Evolutionary conservation across 2,113 vertebrate species (phyloP).

Genomic region (Larimichthys polyactis): DNA sequence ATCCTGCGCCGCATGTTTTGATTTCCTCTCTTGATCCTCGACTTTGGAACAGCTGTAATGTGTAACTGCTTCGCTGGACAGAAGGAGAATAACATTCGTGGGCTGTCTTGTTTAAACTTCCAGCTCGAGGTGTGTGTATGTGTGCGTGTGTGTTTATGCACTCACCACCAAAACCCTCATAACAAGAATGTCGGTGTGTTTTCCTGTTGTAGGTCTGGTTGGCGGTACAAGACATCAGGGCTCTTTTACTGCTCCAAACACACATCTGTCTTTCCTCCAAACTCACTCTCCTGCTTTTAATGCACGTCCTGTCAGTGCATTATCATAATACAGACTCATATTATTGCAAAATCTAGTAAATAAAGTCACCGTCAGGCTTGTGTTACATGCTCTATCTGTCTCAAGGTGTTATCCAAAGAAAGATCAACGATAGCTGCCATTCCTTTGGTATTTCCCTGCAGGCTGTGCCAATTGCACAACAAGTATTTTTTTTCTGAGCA

Average conservation of each 20-base stretch:
- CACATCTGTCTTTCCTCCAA: not conserved
- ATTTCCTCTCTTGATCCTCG: not conserved
- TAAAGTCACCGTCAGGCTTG: not conserved
- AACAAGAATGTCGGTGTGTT: constrained; percentile 23
- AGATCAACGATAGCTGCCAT: not conserved
- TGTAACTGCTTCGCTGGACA: not conserved
- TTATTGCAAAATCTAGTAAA: not conserved
- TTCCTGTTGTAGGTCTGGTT: constrained; percentile 28
- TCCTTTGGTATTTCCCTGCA: constrained; percentile 4
- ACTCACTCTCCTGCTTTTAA: not conserved
- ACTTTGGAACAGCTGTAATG: not conserved
- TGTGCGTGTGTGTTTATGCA: not conserved
- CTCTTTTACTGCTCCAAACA: not conserved
- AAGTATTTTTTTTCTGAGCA: constrained; percentile 32
- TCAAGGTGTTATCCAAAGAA: not conserved
- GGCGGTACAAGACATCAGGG: not conserved
- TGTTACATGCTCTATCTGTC: not conserved
- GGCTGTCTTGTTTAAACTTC: not conserved
- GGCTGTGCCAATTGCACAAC: constrained; percentile 38
- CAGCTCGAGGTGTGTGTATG: not conserved
- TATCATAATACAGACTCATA: not conserved
- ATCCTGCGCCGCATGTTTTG: not conserved
- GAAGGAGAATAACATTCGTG: not conserved
- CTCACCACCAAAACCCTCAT: constrained; percentile 5
- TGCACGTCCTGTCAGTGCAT: not conserved